These are phyloP conservation scores for Drosophila lacteicornis DNA, from an alignment of 1,140 invertebrate genomes.

Conservation along the genomic window DNA sequence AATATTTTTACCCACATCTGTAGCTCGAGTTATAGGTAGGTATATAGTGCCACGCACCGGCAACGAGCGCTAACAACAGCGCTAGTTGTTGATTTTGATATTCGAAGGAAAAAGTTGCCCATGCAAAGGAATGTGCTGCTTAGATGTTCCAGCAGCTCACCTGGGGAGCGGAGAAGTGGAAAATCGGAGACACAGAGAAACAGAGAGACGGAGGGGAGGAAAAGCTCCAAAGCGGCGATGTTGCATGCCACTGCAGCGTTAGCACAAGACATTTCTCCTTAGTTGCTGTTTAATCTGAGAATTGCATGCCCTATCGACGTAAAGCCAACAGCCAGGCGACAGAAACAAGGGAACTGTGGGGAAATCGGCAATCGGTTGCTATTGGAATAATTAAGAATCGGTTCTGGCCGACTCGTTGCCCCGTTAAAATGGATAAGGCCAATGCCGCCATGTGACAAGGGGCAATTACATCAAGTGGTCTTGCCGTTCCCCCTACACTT, in stretches of 20 bases:
- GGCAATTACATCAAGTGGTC: constrained; percentile 32
- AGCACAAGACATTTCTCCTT: constrained; percentile 41
- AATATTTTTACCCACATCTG: background rate
- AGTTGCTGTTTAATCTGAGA: constrained; percentile 57
- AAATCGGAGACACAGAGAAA: background rate
- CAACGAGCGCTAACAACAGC: constrained; percentile 69
- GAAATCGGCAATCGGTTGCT: constrained; percentile 26
- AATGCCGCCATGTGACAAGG: constrained; percentile 31
- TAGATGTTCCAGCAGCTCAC: constrained; percentile 50
- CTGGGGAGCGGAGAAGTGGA: constrained; percentile 12
- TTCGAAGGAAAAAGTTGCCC: constrained; percentile 74
- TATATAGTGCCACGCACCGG: constrained; percentile 40
- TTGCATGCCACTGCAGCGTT: constrained; percentile 69
- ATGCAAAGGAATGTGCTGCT: constrained; percentile 41
- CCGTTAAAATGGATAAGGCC: constrained; percentile 10
- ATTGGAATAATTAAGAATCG: constrained; percentile 43
- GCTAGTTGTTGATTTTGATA: constrained; percentile 81
- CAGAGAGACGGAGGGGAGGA: background rate
- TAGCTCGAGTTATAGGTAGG: background rate
- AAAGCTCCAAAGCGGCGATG: constrained; percentile 28
- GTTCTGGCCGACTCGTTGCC: constrained; percentile 6
- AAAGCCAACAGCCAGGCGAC: constrained; percentile 32
- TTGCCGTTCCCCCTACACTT: background rate
- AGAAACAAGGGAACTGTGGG: constrained; percentile 21
- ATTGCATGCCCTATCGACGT: constrained; percentile 47